Evolutionary conservation across 2,797 vertebrate species (phyloP).

Genomic region (Loriculus beryllinus): DNA sequence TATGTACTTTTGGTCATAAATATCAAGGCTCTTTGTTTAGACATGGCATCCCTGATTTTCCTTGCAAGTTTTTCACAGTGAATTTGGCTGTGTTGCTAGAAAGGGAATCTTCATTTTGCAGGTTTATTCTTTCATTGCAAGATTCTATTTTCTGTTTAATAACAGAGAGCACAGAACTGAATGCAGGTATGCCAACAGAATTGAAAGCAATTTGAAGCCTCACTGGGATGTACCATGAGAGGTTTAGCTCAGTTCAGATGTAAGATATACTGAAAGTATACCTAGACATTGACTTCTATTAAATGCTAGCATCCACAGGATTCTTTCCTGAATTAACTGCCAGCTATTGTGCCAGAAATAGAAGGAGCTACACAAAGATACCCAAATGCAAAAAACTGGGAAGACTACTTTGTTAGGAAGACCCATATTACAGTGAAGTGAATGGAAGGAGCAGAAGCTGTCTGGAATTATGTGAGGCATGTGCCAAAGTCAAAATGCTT

Average conservation of each 20-base stretch:
- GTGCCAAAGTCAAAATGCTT: neutral
- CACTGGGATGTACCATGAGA: neutral
- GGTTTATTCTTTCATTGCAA: neutral
- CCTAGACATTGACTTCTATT: neutral
- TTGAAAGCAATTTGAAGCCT: neutral
- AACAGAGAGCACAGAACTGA: neutral
- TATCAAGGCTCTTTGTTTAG: neutral
- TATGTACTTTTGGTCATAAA: neutral
- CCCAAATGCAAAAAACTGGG: neutral
- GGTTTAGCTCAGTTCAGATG: neutral
- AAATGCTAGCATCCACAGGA: neutral
- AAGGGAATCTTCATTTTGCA: neutral
- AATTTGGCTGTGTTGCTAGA: neutral
- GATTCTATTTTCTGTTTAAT: neutral
- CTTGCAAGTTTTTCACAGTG: neutral
- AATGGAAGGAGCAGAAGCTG: neutral
- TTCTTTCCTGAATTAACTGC: neutral
- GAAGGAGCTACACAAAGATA: neutral
- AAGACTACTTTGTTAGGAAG: neutral
- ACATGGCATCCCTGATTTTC: neutral
- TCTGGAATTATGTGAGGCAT: neutral
- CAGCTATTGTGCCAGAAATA: neutral
- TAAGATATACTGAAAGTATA: neutral
- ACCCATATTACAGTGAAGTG: neutral
- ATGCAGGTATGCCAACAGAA: neutral